phyloP scores from a whole-genome alignment of 53 echinoderm and acorn worm species.

The Crossaster papposus region DNA sequence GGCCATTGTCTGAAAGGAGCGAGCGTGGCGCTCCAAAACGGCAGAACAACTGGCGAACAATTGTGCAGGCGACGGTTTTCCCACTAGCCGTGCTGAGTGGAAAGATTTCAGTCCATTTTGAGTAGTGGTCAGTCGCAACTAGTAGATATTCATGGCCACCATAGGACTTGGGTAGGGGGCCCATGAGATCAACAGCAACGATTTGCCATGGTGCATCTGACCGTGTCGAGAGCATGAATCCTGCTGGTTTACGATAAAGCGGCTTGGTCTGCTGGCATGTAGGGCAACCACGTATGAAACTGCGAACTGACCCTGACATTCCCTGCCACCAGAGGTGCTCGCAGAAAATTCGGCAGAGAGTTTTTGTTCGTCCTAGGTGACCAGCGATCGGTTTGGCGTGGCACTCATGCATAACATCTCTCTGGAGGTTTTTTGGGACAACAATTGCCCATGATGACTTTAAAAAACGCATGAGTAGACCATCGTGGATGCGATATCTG shows the following conservation, averaged over 20 bases:
- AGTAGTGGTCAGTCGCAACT: slow-evolving; percentile 42
- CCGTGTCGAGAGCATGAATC: slow-evolving; percentile 38
- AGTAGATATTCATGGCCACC: slow-evolving; percentile 53
- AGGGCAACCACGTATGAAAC: slow-evolving; percentile 20
- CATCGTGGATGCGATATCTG: slow-evolving; percentile 9
- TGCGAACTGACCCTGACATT: background rate
- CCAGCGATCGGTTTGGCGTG: slow-evolving; percentile 34
- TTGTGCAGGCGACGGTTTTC: slow-evolving; percentile 35
- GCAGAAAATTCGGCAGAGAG: background rate
- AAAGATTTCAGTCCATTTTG: slow-evolving; percentile 51
- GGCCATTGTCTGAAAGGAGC: slow-evolving; percentile 68
- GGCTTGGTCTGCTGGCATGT: slow-evolving; percentile 54
- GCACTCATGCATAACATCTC: slow-evolving; percentile 22
- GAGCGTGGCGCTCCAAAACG: slow-evolving; percentile 49
- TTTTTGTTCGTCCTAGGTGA: slow-evolving; percentile 41
- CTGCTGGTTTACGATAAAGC: slow-evolving; percentile 35
- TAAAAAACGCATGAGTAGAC: background rate
- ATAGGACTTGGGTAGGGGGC: slow-evolving; percentile 45
- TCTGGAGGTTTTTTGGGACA: slow-evolving; percentile 23
- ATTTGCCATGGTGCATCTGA: slow-evolving; percentile 39
- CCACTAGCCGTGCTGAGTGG: slow-evolving; percentile 43
- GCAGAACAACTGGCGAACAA: slow-evolving; percentile 63
- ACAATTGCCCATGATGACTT: background rate
- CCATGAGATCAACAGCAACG: slow-evolving; percentile 21
- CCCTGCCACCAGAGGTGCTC: background rate